Evolutionary conservation across 2,888 invertebrate species (phyloP), one percentile per base, ranked within the genome.

Genomic region (Tribolium freemani): DNA sequence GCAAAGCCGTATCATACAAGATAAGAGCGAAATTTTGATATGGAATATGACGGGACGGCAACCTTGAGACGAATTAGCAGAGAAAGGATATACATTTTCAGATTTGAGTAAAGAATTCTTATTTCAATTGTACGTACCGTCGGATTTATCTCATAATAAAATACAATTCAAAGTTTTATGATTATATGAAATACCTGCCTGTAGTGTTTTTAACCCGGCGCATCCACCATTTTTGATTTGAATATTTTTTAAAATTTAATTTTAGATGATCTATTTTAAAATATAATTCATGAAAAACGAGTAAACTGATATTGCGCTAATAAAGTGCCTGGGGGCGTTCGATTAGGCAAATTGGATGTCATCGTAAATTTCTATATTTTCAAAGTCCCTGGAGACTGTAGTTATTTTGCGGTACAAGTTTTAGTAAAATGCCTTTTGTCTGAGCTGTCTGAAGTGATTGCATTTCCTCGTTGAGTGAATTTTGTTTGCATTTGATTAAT

Each of bases 401-500:
- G 26, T 26, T 26, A 26, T 26, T 5, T 26, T 26, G 5, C 26
- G 3, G 45, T 45, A 3, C 3, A n/a, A 10, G n/a, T 45, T 45
- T 10, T 45, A 5, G 11, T 11, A 4, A 45, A 45, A 45, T 45
- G 3, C 45, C 11, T 45, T 10, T 45, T 10, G 8, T 45, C 45
- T 11, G 45, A 45, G 8, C 45, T n/a, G 26, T 26, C 26, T 26
- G 3, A 26, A 26, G 26, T 31, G n/a, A 11, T 8, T 56, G 30
- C 56, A 31, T n/a, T 44, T 13, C 8, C 6, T 61, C 13, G 54
- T 11, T 4, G 21, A 31, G 44, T 10, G 38, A 44, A 64, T 64
- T 64, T n/a, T 53, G 53, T 64, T 69, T 69, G 60, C 58, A 13
- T 68, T 58, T 69, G 69, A 60, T 69, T 69, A 69, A 69, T 60